Conservation (phyloP, 2,888 invertebrate species). For the Ochropacha duplaris region DNA sequence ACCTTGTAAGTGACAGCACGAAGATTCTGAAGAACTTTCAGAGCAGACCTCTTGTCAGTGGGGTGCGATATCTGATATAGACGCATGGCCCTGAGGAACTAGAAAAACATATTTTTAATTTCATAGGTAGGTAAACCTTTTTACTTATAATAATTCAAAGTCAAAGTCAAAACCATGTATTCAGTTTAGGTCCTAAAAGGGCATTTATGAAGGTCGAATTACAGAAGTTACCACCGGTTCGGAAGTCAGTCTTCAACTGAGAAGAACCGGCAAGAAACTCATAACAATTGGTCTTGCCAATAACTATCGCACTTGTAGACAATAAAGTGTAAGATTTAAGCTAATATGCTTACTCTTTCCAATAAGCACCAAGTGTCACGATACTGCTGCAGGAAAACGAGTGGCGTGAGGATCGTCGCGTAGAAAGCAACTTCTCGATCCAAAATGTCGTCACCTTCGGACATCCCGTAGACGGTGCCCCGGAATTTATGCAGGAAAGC, state of each 20-base stretch:
- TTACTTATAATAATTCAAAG: too few species aligned
- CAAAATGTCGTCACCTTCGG: conserved; percentile 54
- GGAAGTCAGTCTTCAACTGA: too few species aligned
- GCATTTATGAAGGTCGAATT: too few species aligned
- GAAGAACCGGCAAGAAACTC: too few species aligned
- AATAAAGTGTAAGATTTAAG: background rate
- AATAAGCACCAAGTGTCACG: conserved; percentile 69
- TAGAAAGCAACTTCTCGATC: conserved; percentile 68
- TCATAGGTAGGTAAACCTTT: too few species aligned
- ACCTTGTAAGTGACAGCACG: conserved; percentile 67
- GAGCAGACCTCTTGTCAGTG: conserved; percentile 62
- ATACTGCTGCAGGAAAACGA: conserved; percentile 66
- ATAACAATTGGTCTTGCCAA: too few species aligned
- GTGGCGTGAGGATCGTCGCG: conserved; percentile 59
- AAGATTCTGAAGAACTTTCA: conserved; percentile 66
- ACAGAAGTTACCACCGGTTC: too few species aligned
- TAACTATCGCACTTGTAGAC: too few species aligned
- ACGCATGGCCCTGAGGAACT: conserved; percentile 70
- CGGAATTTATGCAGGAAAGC: conserved; percentile 65
- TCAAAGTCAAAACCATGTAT: too few species aligned
- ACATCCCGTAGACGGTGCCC: conserved; percentile 58
- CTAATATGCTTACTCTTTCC: conserved; percentile 51
- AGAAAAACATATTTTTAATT: too few species aligned
- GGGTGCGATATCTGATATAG: conserved; percentile 68
- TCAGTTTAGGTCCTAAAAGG: too few species aligned